Evolutionary conservation across 2,888 invertebrate genomes (phyloP), one percentile per base, ranked within the genome.

Genomic region (Candidula unifasciata): DNA sequence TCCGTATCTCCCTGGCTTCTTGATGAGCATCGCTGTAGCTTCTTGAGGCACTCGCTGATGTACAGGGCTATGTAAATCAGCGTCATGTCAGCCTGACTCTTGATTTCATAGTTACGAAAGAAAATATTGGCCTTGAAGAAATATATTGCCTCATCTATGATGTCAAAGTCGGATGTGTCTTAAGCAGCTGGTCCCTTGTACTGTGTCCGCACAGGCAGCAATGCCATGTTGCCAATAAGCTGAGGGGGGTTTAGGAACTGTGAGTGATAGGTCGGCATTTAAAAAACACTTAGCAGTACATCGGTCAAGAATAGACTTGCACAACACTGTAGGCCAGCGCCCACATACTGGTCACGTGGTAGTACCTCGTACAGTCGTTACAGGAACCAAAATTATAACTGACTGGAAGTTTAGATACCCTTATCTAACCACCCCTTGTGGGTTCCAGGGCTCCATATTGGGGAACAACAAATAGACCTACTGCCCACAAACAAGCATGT

Each of bases 71-170:
- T 95, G 93, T 99, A 99, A 91, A 99, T 99, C 44, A 99, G 95
- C 37, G 99, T 97, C 44, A 6, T 44, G 44, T 44, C 44, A 44
- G 44, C 44, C 44, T 44, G 5, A 44, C 10, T 44, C 96, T 99
- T 99, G 86, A 99, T 98, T 95, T 99, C 99, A 94, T 99, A 99
- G 60, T 98, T 99, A 89, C 99, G 96, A 94, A 99, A 99, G 94
- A 99, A 99, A 0, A 99, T 98, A 95, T 99, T 99, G 0, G 99
- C 99, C 95, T 98, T 99, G 94, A 99, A 99, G 94, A 96, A 99
- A 92, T 97, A 97, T 60, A 99, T 95, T 81, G 99, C 97, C 95
- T 99, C 99, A 94, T 99, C 99, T 89, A 99, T 97, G 88, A 99
- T 97, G 94, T 99, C 99, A 89, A 95, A 95, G 73, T 96, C 96